Percentiles rank a stretch among this genome's conserved stretches.
These are phyloP conservation scores for Spisula subtruncata DNA, from an alignment of 2,888 invertebrate genomes.

Conservation along the genomic window DNA sequence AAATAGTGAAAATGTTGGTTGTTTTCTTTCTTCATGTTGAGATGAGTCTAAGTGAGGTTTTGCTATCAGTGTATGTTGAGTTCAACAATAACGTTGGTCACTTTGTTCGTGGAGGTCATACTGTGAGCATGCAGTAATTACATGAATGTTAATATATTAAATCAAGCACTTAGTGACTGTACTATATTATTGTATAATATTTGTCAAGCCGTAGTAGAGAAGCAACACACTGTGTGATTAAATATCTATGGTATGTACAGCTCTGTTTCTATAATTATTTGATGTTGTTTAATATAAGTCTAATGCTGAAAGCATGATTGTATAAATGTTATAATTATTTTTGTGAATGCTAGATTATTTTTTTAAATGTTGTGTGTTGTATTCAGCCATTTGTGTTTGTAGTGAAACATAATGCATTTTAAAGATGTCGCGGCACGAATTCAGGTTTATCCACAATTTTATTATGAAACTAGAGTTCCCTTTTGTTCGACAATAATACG, in stretches of 20 bases:
- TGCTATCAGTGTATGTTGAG: neutral
- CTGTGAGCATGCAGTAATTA: too few species aligned
- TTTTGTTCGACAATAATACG: neutral
- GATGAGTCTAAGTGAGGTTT: too few species aligned
- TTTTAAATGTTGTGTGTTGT: slow-evolving; percentile 34
- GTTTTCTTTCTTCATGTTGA: too few species aligned
- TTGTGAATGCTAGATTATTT: slow-evolving; percentile 28
- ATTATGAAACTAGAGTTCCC: neutral
- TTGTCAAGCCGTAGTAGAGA: neutral
- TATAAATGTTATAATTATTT: slow-evolving; percentile 37
- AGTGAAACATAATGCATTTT: neutral
- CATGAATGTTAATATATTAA: slow-evolving; percentile 1
- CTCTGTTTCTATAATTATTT: slow-evolving; percentile 36
- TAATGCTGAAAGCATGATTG: slow-evolving; percentile 60
- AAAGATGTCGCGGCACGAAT: neutral
- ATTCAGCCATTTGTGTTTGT: neutral
- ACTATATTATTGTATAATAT: slow-evolving; percentile 1
- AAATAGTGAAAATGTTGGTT: too few species aligned
- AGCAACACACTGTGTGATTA: slow-evolving; percentile 4
- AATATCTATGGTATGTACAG: slow-evolving; percentile 22
- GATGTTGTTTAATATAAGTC: slow-evolving; percentile 53
- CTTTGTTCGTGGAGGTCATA: too few species aligned
- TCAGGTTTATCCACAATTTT: neutral
- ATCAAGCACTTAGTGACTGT: neutral
- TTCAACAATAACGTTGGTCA: neutral